Evolutionary conservation across 2,797 vertebrate genomes (phyloP).

Genomic region (Anas acuta): DNA sequence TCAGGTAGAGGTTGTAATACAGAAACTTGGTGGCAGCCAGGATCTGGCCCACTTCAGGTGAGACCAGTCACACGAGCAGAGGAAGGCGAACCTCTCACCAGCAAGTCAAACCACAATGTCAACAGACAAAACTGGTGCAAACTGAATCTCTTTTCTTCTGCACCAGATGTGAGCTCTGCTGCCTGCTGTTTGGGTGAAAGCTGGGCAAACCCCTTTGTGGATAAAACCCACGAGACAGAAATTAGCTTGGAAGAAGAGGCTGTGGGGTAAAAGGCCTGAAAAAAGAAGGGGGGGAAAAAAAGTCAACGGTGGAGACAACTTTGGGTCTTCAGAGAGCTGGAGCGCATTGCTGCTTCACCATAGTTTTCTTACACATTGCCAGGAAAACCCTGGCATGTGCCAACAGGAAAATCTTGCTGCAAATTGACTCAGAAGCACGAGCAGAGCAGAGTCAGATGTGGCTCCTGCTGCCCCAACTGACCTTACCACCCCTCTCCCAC

Average conservation of each 20-base stretch:
- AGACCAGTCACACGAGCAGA: not conserved
- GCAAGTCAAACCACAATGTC: conserved; percentile 32
- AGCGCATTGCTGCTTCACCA: not conserved
- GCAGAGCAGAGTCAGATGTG: not conserved
- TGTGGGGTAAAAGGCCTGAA: not conserved
- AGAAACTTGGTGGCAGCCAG: not conserved
- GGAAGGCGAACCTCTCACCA: not conserved
- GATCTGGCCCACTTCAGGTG: not conserved
- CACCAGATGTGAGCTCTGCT: not conserved
- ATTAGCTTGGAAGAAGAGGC: not conserved
- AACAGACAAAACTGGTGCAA: conserved; percentile 48
- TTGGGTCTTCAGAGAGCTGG: not conserved
- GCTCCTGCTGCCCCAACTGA: not conserved
- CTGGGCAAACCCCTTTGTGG: not conserved
- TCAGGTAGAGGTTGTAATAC: not conserved
- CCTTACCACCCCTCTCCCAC: not conserved
- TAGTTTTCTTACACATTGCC: not conserved
- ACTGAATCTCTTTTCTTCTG: not conserved
- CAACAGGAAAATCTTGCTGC: not conserved
- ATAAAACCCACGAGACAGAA: not conserved
- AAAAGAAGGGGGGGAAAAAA: not conserved
- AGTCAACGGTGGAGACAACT: not conserved
- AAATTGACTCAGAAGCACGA: not conserved
- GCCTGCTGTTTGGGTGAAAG: not conserved
- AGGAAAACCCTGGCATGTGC: not conserved